Evolutionary conservation across 2,888 invertebrate genomes (phyloP), one percentile per base, ranked within the genome.

Genomic region (Morpho helenor): DNA sequence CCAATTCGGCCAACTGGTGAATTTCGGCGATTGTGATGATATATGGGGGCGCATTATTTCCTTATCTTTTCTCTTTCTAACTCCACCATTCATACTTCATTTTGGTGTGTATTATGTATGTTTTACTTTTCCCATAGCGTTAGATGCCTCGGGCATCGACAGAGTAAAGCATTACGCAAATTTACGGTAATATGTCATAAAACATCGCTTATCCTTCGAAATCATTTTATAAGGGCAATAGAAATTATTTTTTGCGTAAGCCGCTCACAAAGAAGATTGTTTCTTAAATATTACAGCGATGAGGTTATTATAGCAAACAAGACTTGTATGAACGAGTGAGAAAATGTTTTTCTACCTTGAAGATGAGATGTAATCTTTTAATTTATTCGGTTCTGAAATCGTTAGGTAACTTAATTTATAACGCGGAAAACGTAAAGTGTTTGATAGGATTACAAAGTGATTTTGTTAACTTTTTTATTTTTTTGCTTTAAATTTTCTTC

Each of bases 1-100:
- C 79, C 80, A 79, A 78, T 77, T 75, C 74, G 74, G 77, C 79
- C 79, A 79, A 73, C 76, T 79, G 74, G 73, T 80, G 84, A 87
- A 84, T 87, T 87, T 81, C 82, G 78, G 87, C 84, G 88, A 87
- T 88, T 89, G 84, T 79, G 81, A 89, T 91, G 89, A 91, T 89
- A 88, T 90, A 90, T 87, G 87, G 79, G 79, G 77, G 83, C 77
- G 88, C 82, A 88, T 90, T 90, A 89, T 89, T 87, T 89, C 87
- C 90, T 89, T 89, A 89, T 90, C 90, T 87, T 84, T 82, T 85
- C 86, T 86, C 84, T 85, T 84, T 86, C 87, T 88, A 85, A 84
- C 87, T 86, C 84, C 82, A 84, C 81, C 80, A 79, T 72, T 81
- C 85, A 87, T 88, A 86, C 86, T 85, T 88, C 86, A 88, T 88